A percentile compares a stretch with the other conserved stretches of the same genome.
phyloP scores from a whole-genome alignment of 2,888 invertebrate genomes.

The Crocallis elinguaria region DNA sequence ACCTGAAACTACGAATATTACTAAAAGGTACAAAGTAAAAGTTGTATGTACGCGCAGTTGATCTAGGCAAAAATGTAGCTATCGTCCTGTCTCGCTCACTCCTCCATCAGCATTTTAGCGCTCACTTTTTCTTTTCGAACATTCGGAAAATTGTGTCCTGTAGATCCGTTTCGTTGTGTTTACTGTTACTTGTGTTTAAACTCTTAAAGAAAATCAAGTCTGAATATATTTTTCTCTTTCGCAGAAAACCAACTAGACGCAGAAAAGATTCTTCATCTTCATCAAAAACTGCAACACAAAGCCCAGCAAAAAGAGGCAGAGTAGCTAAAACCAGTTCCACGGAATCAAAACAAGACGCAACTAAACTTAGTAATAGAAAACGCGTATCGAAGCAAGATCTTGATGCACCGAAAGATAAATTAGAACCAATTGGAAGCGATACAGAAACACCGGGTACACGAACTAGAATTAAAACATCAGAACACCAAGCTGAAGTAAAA shows the following conservation, averaged over 20 bases:
- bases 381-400: not conserved
- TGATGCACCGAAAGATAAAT: not conserved
- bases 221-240: not conserved
- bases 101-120: no score
- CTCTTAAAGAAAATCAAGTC: not conserved
- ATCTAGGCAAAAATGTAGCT: no score
- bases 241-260: not conserved
- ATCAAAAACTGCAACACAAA: not conserved
- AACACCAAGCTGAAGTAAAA: not conserved
- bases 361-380: conserved; percentile 5
- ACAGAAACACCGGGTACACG: not conserved
- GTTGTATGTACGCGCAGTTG: not conserved
- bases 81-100: no score
- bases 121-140: no score
- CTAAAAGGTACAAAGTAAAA: conserved; percentile 51
- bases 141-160: no score
- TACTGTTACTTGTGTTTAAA: no score
- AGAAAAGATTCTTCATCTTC: conserved; percentile 3
- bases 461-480: not conserved
- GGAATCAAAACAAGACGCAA: conserved; percentile 10
- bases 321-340: conserved; percentile 16
- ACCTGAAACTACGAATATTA: conserved; percentile 40
- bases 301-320: conserved; percentile 11
- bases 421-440: not conserved
- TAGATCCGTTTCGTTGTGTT: no score